Evolutionary conservation across 2,797 vertebrate species (phyloP), one percentile per base, ranked within the genome.

Genomic region (Betta splendens): DNA sequence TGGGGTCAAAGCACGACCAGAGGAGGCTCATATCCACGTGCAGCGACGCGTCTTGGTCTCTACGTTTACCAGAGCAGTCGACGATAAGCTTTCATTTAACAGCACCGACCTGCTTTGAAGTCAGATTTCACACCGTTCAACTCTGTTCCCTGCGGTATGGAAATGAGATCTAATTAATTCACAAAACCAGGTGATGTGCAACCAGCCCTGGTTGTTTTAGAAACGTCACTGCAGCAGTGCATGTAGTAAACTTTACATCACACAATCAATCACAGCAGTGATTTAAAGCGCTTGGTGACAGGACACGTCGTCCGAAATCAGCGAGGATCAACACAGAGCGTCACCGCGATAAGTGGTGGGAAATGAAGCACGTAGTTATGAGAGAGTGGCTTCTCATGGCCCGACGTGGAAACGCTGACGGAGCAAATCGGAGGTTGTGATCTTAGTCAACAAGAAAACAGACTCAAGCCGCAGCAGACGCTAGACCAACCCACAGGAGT

Each of bases 241-340:
- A 15, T 35, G 32, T 13, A n/a, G 42, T 47, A 15, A 38, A 31
- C 20, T 59, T 45, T 29, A 36, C 36, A 48, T 23, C 15, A 42
- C 7, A 42, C 31, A 39, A 71, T 77, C 57, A 77, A 80, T 69
- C 35, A 1, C 15, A 25, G n/a, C 33, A 48, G 37, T 32, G 39
- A 17, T 48, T 57, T 22, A 11, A 38, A 67, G 82, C 39, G 57
- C 65, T 47, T 23, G 21, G 16, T 55, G 66, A 36, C n/a, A 74
- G 58, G 15, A 5, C 23, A 36, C 40, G 57, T 37, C 21, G 36
- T 61, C 75, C 70, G 2, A 75, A 80, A 80, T 80, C 65, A 73
- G 83, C 79, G 66, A 58, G 58, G 45, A 40, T n/a, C 50, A 56
- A 49, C 39, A 32, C 33, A 44, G 44, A 84, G 80, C 62, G 81